A percentile compares a stretch with the other conserved stretches of the same genome.
Evolutionary conservation across 1,140 invertebrate species (phyloP).

Genomic region (Trichoplusia ni): DNA sequence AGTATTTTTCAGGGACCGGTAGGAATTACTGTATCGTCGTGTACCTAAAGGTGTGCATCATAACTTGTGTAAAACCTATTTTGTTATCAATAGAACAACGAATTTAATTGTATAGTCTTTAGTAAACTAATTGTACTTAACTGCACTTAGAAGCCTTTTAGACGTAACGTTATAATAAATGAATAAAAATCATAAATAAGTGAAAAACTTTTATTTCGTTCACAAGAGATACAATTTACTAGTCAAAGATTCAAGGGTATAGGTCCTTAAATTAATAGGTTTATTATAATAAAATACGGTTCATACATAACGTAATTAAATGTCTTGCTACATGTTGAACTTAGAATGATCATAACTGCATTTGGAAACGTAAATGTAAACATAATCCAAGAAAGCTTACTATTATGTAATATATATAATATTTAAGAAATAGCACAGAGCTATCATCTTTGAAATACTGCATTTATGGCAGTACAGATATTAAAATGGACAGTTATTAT

Average conservation of each 20-base stretch:
- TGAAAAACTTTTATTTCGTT: slow-evolving; percentile 31
- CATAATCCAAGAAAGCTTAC: neutral
- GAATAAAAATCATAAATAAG: neutral
- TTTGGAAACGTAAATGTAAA: slow-evolving; percentile 3
- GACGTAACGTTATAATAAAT: neutral
- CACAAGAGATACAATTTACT: slow-evolving; percentile 25
- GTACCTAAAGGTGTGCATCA: too few species aligned
- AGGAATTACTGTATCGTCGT: too few species aligned
- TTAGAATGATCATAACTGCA: slow-evolving; percentile 6
- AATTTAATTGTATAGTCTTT: too few species aligned
- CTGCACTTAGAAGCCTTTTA: too few species aligned
- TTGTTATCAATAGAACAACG: too few species aligned
- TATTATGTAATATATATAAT: too few species aligned
- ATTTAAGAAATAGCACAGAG: neutral
- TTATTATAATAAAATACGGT: neutral
- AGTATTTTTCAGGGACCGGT: too few species aligned
- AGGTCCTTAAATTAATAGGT: neutral
- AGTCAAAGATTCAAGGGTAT: slow-evolving; percentile 18
- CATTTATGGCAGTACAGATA: neutral
- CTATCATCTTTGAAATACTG: neutral
- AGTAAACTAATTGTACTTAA: too few species aligned
- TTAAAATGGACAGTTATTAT: neutral
- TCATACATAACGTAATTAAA: slow-evolving; percentile 10
- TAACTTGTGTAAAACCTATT: too few species aligned
- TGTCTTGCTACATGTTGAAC: neutral